phyloP scores from a whole-genome alignment of 2,113 vertebrate genomes.

The Ceuthmochares aereus region DNA sequence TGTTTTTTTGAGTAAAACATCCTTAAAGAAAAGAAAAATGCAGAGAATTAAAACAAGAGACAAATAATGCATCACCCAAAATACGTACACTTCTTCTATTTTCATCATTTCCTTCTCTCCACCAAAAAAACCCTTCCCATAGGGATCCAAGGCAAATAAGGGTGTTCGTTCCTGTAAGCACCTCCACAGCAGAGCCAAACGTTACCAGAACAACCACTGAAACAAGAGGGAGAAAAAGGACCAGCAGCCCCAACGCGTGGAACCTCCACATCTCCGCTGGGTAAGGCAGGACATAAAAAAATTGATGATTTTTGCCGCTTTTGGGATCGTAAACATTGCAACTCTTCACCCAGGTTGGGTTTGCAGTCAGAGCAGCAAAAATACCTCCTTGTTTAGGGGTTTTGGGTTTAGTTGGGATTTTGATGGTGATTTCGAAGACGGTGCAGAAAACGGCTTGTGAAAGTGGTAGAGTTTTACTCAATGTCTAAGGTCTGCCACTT shows the following conservation, averaged over 20 bases:
- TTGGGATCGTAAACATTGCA: background rate
- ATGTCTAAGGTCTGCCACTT: background rate
- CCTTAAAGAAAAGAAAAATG: background rate
- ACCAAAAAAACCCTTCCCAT: background rate
- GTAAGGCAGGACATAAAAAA: background rate
- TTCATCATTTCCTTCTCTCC: background rate
- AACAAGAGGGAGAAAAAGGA: background rate
- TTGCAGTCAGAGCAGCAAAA: background rate
- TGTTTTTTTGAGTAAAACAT: background rate
- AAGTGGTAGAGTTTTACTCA: background rate
- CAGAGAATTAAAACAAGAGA: background rate
- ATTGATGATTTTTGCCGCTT: background rate
- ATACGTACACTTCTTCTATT: background rate
- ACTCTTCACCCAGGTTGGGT: background rate
- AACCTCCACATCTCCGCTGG: background rate
- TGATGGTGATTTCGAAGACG: background rate
- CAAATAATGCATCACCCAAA: background rate
- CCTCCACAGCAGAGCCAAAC: background rate
- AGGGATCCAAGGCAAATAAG: background rate
- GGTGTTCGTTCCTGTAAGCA: background rate
- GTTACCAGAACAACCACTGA: background rate
- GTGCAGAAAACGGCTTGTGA: background rate
- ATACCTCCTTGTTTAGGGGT: background rate
- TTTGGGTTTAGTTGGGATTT: background rate
- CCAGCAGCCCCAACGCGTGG: background rate